A percentile compares a stretch with the other conserved stretches of the same genome.
Evolutionary conservation across 2,113 vertebrate species (phyloP).

Genomic region (human (Homo sapiens)): GRCh38 chr6:94234501-94235000

Average conservation of each 20-base stretch:
- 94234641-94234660: background rate
- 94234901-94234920: background rate
- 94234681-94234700: background rate
- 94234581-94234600: background rate
- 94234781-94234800: background rate
- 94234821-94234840: background rate
- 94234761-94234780: background rate
- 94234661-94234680: background rate
- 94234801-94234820: background rate
- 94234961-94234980: background rate
- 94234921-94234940: background rate
- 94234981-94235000: background rate
- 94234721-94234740: background rate
- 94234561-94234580: background rate
- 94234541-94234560: background rate
- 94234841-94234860: background rate
- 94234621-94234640: background rate
- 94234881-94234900: background rate
- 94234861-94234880: background rate
- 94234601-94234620: background rate
- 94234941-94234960: background rate
- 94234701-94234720: background rate
- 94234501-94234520: background rate
- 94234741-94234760: background rate
- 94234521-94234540: background rate